A percentile compares a stretch with the other conserved stretches of the same genome.
phyloP scores from a whole-genome alignment of 2,113 vertebrate species.

The Siniperca chuatsi region DNA sequence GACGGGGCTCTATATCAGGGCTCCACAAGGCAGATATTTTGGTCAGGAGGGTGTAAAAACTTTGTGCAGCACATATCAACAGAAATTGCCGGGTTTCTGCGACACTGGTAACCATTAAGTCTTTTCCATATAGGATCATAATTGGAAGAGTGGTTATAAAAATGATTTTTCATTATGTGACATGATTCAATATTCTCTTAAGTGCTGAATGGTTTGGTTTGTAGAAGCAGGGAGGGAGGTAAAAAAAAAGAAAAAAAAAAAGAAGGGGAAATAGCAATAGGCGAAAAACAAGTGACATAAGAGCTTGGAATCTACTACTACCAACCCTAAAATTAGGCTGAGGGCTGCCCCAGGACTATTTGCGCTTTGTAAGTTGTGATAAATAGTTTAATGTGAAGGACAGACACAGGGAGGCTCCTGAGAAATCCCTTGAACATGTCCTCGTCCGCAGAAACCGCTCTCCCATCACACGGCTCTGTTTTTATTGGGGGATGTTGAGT shows the following conservation, averaged over 20 bases:
- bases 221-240: constrained; percentile 8
- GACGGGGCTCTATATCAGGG: constrained; percentile 46
- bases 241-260: background rate
- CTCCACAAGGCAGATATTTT: constrained; percentile 62
- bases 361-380: constrained; percentile 62
- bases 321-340: constrained; percentile 79
- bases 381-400: constrained; percentile 79
- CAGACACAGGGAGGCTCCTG: constrained; percentile 64
- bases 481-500: constrained; percentile 67
- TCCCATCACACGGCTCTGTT: constrained; percentile 64
- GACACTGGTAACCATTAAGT: constrained; percentile 53
- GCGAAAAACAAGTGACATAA: constrained; percentile 81
- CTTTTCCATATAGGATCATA: constrained; percentile 52
- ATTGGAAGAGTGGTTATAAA: constrained; percentile 40
- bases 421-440: constrained; percentile 76
- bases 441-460: constrained; percentile 65
- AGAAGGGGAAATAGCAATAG: constrained; percentile 63
- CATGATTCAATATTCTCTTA: constrained; percentile 49
- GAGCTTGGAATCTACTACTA: constrained; percentile 81
- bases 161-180: constrained; percentile 44
- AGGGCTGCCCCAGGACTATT: constrained; percentile 70
- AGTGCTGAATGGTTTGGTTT: constrained; percentile 58
- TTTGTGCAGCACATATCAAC: constrained; percentile 51
- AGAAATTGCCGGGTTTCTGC: constrained; percentile 66
- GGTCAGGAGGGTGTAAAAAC: constrained; percentile 65